phyloP scores from a whole-genome alignment of 1,140 invertebrate species.

The Zaprionus africanus region DNA sequence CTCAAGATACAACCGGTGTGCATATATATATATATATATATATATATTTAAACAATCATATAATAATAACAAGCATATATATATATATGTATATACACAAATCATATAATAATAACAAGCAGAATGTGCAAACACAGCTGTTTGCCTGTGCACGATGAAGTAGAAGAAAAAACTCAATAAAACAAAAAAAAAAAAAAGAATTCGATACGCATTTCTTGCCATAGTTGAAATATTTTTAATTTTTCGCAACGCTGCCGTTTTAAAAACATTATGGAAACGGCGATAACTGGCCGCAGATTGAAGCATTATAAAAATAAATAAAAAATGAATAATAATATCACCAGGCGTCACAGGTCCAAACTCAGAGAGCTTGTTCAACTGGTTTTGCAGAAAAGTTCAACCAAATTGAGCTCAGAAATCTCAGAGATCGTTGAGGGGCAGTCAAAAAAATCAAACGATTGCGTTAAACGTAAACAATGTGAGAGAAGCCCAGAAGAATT shows the following conservation, averaged over 20 bases:
- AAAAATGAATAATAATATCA: constrained; percentile 39
- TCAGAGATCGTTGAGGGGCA: constrained; percentile 22
- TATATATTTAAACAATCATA: neutral
- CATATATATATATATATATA: constrained; percentile 15
- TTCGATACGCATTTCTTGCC: constrained; percentile 30
- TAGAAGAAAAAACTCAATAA: neutral
- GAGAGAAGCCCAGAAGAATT: constrained; percentile 10
- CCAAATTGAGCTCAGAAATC: constrained; percentile 55
- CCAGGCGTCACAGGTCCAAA: constrained; percentile 14
- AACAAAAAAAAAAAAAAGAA: constrained; percentile 32
- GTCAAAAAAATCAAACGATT: constrained; percentile 37
- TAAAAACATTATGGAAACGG: constrained; percentile 34
- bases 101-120: constrained; percentile 31
- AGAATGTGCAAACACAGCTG: constrained; percentile 70
- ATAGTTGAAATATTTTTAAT: constrained; percentile 56
- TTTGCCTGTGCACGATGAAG: constrained; percentile 30
- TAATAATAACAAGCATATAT: constrained; percentile 21
- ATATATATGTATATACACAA: constrained; percentile 21
- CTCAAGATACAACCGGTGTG: neutral
- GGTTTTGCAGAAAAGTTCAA: constrained; percentile 75
- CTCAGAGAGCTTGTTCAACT: constrained; percentile 62
- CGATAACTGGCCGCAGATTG: constrained; percentile 25
- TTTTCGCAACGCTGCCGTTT: neutral
- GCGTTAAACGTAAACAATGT: constrained; percentile 26
- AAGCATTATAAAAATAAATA: constrained; percentile 42